phyloP scores from a whole-genome alignment of 2,113 vertebrate species.

The Odontesthes bonariensis region DNA sequence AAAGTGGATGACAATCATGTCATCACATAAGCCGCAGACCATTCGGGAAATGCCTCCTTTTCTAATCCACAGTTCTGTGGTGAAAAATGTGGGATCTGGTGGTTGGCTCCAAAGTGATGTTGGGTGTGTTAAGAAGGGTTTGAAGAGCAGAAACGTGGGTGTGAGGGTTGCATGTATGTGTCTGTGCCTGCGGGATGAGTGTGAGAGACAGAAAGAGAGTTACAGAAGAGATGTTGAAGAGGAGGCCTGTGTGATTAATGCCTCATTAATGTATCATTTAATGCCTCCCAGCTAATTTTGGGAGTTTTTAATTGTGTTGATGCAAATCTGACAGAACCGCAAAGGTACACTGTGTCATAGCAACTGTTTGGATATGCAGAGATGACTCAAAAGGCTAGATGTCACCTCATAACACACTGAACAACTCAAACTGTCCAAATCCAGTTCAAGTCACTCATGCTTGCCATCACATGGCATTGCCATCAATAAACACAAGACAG shows the following conservation, averaged over 20 bases:
- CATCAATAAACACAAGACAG: background rate
- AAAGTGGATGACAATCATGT: constrained; percentile 75
- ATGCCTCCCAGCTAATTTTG: constrained; percentile 67
- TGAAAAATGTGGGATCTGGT: constrained; percentile 61
- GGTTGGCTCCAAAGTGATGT: constrained; percentile 46
- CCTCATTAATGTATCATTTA: too few species aligned
- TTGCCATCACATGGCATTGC: background rate
- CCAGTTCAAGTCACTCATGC: background rate
- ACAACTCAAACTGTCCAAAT: background rate
- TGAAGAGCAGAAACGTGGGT: constrained; percentile 29
- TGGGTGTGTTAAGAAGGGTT: constrained; percentile 59
- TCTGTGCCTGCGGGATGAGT: constrained; percentile 22
- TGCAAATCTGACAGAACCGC: constrained; percentile 61
- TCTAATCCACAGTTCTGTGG: constrained; percentile 70
- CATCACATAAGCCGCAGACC: constrained; percentile 70
- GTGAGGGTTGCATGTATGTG: constrained; percentile 24
- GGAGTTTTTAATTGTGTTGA: constrained; percentile 62
- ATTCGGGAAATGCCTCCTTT: constrained; percentile 71
- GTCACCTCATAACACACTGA: background rate
- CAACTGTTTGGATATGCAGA: background rate
- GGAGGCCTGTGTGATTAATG: constrained; percentile 57
- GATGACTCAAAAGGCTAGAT: background rate
- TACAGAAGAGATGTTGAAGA: constrained; percentile 46
- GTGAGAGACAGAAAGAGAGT: constrained; percentile 25
- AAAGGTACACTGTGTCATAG: constrained; percentile 15